Conservation (phyloP, 1,140 invertebrate genomes). For the Lithobius niger region DNA sequence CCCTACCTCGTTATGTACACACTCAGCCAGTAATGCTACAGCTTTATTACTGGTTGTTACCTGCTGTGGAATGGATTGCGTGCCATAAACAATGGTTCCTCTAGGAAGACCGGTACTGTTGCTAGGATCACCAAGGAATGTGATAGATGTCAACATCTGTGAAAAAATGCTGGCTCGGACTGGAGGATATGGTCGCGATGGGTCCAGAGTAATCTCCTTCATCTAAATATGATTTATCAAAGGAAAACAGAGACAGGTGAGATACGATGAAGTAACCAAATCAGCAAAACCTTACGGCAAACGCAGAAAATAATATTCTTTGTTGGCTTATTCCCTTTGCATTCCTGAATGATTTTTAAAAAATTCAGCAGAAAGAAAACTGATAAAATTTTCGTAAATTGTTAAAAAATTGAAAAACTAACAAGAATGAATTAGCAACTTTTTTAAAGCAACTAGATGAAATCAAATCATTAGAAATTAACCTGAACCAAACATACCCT, state of each 20-base stretch:
- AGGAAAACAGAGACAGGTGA: not conserved
- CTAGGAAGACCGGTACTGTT: constrained; percentile 27
- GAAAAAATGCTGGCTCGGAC: constrained; percentile 29
- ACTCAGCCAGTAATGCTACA: too few relatives aligned
- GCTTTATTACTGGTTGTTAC: constrained; percentile 18
- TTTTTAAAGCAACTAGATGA: not conserved
- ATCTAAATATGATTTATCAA: constrained; percentile 18
- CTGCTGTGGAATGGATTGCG: constrained; percentile 29
- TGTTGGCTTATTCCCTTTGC: too few relatives aligned
- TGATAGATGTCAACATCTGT: constrained; percentile 24
- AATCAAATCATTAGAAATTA: not conserved
- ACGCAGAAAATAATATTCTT: not conserved
- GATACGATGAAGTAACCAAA: not conserved
- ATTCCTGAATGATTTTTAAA: too few relatives aligned
- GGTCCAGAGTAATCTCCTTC: constrained; percentile 30
- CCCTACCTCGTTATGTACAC: too few relatives aligned
- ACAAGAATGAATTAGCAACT: not conserved
- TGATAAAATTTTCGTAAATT: too few relatives aligned
- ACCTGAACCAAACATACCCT: not conserved
- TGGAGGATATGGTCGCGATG: constrained; percentile 27
- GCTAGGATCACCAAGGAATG: constrained; percentile 31
- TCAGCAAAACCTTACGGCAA: too few relatives aligned
- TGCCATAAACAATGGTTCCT: constrained; percentile 30
- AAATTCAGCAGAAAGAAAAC: too few relatives aligned
- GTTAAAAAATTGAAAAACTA: too few relatives aligned